Evolutionary conservation across 2,888 invertebrate species (phyloP).

Genomic region (Drosophila barbarae): DNA sequence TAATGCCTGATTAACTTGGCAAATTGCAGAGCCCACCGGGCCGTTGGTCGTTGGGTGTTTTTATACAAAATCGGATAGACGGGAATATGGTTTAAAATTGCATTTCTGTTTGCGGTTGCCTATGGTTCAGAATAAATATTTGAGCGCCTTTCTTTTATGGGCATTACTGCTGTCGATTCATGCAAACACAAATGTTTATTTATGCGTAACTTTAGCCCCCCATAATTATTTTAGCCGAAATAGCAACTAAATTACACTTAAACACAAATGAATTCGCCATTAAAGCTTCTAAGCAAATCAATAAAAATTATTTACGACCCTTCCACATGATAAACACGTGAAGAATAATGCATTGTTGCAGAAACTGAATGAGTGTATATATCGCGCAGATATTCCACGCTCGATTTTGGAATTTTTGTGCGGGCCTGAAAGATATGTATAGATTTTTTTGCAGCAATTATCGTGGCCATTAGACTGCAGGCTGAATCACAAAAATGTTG

Average conservation of each 20-base stretch:
- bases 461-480: constrained; percentile 36
- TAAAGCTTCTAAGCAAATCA: constrained; percentile 21
- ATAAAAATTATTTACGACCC: constrained; percentile 25
- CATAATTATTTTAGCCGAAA: constrained; percentile 45
- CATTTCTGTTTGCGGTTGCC: constrained; percentile 42
- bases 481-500: constrained; percentile 30
- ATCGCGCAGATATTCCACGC: background rate
- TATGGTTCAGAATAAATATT: constrained; percentile 30
- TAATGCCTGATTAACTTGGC: constrained; percentile 58
- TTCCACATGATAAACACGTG: constrained; percentile 17
- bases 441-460: constrained; percentile 37
- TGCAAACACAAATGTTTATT: constrained; percentile 30
- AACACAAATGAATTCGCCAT: constrained; percentile 35
- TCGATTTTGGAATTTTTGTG: background rate
- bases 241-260: constrained; percentile 32
- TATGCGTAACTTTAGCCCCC: constrained; percentile 36
- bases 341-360: constrained; percentile 18
- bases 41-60: background rate
- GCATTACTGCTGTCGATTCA: constrained; percentile 14
- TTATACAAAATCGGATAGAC: constrained; percentile 1
- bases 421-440: constrained; percentile 5
- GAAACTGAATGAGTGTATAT: constrained; percentile 5
- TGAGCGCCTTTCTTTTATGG: constrained; percentile 7
- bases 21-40: constrained; percentile 44
- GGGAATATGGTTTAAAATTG: constrained; percentile 34